Evolutionary conservation across 2,113 vertebrate species (phyloP), one percentile per base, ranked within the genome.

Genomic region (Atrichornis clamosus): DNA sequence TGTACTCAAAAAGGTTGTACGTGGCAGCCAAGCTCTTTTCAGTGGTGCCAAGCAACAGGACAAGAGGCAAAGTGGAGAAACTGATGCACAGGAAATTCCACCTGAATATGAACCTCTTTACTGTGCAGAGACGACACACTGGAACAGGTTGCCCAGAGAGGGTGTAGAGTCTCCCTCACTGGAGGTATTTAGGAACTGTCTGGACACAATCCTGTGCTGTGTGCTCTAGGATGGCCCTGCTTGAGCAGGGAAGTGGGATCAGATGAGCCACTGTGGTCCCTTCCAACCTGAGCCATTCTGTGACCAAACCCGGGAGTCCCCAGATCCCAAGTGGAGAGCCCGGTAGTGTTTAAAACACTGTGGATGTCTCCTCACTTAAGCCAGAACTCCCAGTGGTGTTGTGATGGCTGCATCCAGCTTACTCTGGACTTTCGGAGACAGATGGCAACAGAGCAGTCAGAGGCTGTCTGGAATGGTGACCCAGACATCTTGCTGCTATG

Each of bases 201-300:
- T 70, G 49, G 13, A 49, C 0, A 0, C 30, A 64, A 19, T 35
- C 42, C 49, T 26, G 32, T 32, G 21, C 67, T 8, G 0, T 2
- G 42, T 42, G 35, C 32, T 49, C 35, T 49, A 35, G 32, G 35
- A 27, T 64, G 35, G 32, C 41, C 65, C 30, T 64, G 17, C 30
- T 22, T 41, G 2, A 72, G 24, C 30, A 47, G n/a, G 30, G 39
- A 53, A 8, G 1, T 44, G 28, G 46, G 8, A 30, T 7, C 13
- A 41, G 16, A 20, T 13, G 19, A 56, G 4, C 3, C 23, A 9
- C 41, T 41, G 47, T 17, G 8, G 8, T 26, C 6, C 50, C 14
- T 35, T 35, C 42, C 59, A 42, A 2, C 17, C 9, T 42, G 17
- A 18, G 12, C 14, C 50, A 32, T 35, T 28, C 50, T 37, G 21